Conservation (phyloP, 64 coral and sea anemone species). For the Montipora capricornis region DNA sequence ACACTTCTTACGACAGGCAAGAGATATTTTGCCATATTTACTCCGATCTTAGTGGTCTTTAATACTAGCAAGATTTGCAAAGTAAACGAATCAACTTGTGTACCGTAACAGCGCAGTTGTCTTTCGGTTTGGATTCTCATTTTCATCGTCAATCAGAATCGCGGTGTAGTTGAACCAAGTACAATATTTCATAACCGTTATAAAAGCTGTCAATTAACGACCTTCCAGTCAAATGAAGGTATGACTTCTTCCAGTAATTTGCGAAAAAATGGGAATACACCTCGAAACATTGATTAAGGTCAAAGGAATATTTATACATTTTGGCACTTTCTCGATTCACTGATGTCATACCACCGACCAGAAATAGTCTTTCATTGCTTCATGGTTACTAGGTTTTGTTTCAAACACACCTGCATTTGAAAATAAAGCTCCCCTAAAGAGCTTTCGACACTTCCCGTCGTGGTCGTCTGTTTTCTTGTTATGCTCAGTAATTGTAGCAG, state of each 20-base stretch:
- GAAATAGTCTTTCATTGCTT: neutral
- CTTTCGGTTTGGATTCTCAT: neutral
- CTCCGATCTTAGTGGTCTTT: too few species aligned
- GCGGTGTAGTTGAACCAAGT: neutral
- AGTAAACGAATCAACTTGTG: too few species aligned
- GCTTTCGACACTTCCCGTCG: neutral
- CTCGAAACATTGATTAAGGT: neutral
- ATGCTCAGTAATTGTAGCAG: neutral
- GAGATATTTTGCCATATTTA: too few species aligned
- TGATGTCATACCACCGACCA: neutral
- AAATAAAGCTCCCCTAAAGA: neutral
- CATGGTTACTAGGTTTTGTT: neutral
- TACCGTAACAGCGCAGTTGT: too few species aligned
- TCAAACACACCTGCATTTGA: conserved; percentile 13
- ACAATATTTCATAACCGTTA: conserved; percentile 10
- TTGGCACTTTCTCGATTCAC: conserved; percentile 37
- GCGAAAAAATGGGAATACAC: neutral
- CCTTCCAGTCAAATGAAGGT: neutral
- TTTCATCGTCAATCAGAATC: neutral
- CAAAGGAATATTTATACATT: neutral
- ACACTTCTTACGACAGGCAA: too few species aligned
- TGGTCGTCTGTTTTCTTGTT: neutral
- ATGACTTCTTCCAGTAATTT: neutral
- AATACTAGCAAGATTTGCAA: neutral
- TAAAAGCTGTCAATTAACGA: neutral